Base-by-base conservation (phyloP, 2,797 vertebrate genomes). In the Chromis chromis region DNA sequence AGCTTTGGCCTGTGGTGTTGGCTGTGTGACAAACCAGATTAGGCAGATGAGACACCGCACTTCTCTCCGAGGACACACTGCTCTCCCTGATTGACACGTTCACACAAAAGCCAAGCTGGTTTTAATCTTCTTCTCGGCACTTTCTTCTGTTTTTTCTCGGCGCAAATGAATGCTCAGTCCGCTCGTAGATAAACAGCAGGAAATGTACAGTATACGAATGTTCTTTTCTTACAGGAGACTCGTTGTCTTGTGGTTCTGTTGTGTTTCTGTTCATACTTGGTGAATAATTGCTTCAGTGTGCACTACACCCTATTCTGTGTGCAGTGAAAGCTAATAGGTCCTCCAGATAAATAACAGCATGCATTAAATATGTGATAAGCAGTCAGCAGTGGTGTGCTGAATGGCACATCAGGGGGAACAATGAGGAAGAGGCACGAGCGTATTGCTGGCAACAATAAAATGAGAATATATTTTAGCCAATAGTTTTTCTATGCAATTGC, bases 1-100 rank as follows among this genome's bases (percentile, higher is more conserved):
- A 25, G 13, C 24, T 9, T 27, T 44, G 55, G 33, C 63, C 59
- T 71, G 12, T 12, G 59, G 39, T 67, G 21, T 33, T 67, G 59
- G 44, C 68, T 70, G 33, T 58, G 40, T 61, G 68, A 70, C 68
- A 72, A 63, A 52, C 16, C 39, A 16, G 33, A 46, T 69, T 65
- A 73, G 55, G 11, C n/a, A 6, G 44, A 74, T 28, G 44, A 78
- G 40, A 76, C 28, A 3, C 16, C 24, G 21, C 63, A 65, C 64
- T 13, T 44, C 58, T 74, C 57, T 61, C 42, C 24, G 14, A 72
- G 64, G 65, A 28, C 33, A 46, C 25, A 57, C 52, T 3, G 7
- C n/a, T 54, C 66, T 69, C 42, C 55, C 11, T 67, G 68, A 73
- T 33, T 57, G 54, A 56, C 63, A 63, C 64, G 21, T 48, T 59